phyloP scores from a whole-genome alignment of 2,113 vertebrate species.

The Toxostoma redivivum region DNA sequence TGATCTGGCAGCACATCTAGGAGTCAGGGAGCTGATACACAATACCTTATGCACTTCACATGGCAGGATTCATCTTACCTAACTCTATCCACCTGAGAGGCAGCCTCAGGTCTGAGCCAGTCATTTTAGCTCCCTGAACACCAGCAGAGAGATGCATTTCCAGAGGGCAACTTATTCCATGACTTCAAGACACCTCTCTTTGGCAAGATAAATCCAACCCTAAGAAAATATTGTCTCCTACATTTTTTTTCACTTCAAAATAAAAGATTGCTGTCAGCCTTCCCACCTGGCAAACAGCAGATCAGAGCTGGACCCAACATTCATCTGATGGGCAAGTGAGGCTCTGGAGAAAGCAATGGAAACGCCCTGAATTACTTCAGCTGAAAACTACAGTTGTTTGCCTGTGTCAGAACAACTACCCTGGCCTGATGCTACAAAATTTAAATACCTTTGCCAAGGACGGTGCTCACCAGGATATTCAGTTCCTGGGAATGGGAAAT shows the following conservation, averaged over 20 bases:
- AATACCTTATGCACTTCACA: neutral
- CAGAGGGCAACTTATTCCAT: slow-evolving; percentile 59
- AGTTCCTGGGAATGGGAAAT: neutral
- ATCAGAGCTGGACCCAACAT: neutral
- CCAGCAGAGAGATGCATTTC: slow-evolving; percentile 2
- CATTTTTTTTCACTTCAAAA: neutral
- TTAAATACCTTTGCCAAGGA: neutral
- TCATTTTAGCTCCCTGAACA: slow-evolving; percentile 12
- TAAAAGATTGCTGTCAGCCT: neutral
- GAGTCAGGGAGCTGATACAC: neutral
- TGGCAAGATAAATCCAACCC: neutral
- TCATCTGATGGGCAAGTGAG: neutral
- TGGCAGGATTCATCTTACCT: slow-evolving; percentile 59
- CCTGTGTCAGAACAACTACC: neutral
- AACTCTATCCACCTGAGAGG: slow-evolving; percentile 46
- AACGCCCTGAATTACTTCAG: neutral
- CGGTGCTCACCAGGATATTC: neutral
- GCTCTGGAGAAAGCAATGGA: neutral
- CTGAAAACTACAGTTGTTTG: neutral
- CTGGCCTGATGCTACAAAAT: neutral
- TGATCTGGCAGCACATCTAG: neutral
- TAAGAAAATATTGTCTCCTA: neutral
- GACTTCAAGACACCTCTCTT: neutral
- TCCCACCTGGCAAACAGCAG: neutral
- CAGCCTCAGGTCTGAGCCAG: neutral